Evolutionary conservation across 2,888 invertebrate genomes (phyloP).

Genomic region (Gibbula magus): DNA sequence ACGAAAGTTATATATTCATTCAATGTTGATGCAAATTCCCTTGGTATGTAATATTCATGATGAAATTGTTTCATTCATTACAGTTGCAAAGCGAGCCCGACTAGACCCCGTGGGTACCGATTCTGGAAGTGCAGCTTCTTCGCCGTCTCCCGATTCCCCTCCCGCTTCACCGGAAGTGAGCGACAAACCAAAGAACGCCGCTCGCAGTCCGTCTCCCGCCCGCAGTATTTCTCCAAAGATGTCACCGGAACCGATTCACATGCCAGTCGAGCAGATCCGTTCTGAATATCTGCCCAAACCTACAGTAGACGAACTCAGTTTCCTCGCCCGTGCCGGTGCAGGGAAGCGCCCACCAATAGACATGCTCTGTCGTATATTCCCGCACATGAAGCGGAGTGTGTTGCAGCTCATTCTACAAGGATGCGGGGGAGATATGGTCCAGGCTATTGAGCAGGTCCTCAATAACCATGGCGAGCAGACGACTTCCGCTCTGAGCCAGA

Average conservation of each 20-base stretch:
- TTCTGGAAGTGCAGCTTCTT: slow-evolving; percentile 41
- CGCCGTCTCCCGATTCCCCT: slow-evolving; percentile 40
- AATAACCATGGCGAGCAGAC: slow-evolving; percentile 64
- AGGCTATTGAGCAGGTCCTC: slow-evolving; percentile 91
- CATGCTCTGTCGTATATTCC: slow-evolving; percentile 91
- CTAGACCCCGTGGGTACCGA: slow-evolving; percentile 44
- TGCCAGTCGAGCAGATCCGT: neutral
- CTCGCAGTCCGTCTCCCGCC: slow-evolving; percentile 9
- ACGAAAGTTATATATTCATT: too few relatives aligned
- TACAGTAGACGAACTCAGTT: slow-evolving; percentile 5
- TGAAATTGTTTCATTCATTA: slow-evolving; percentile 16
- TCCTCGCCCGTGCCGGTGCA: slow-evolving; percentile 26
- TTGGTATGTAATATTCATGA: neutral
- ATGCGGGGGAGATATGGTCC: slow-evolving; percentile 91
- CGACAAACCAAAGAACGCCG: neutral
- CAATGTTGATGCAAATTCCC: too few relatives aligned
- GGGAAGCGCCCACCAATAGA: slow-evolving; percentile 81
- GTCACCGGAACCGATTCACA: slow-evolving; percentile 24
- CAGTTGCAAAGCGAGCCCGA: slow-evolving; percentile 52
- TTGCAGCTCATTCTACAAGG: slow-evolving; percentile 89
- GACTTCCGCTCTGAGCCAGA: slow-evolving; percentile 26
- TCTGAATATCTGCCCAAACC: slow-evolving; percentile 21
- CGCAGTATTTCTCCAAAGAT: slow-evolving; percentile 19
- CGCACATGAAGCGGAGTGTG: slow-evolving; percentile 88
- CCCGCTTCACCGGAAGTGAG: neutral